A percentile compares a stretch with the other conserved stretches of the same genome.
Conservation (phyloP, 2,888 invertebrate species). For the Scaptomyza polygonia region DNA sequence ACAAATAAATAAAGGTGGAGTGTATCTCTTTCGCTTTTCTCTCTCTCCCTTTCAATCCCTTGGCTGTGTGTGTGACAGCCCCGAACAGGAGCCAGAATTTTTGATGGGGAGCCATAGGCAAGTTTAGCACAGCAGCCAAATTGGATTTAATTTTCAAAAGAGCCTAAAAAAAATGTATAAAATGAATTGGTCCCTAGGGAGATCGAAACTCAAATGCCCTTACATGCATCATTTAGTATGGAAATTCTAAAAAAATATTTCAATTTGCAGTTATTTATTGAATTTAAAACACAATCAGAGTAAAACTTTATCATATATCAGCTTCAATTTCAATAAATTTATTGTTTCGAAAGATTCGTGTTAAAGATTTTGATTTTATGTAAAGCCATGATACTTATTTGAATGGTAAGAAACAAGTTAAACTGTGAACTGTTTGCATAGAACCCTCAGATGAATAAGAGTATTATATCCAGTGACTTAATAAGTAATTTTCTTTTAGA, state of each 20-base stretch:
- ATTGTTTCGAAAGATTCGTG: too few relatives aligned
- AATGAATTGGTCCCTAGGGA: constrained; percentile 29
- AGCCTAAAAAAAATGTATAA: constrained; percentile 37
- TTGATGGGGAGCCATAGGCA: constrained; percentile 59
- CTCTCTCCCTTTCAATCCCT: background rate
- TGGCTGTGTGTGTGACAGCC: constrained; percentile 39
- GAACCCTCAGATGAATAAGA: background rate
- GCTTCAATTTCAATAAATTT: too few relatives aligned
- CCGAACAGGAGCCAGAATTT: constrained; percentile 22
- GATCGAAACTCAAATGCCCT: constrained; percentile 32
- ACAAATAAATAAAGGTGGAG: constrained; percentile 13
- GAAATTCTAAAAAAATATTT: constrained; percentile 9
- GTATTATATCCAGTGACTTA: constrained; percentile 9
- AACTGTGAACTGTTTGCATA: background rate
- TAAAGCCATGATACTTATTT: too few relatives aligned
- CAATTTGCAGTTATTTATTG: constrained; percentile 20
- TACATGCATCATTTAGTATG: constrained; percentile 14
- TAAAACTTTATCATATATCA: too few relatives aligned
- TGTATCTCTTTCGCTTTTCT: constrained; percentile 3
- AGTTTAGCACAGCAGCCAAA: constrained; percentile 57
- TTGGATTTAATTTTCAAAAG: constrained; percentile 60
- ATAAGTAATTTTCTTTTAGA: constrained; percentile 26
- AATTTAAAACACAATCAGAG: background rate
- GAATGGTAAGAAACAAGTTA: too few relatives aligned
- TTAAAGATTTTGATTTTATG: too few relatives aligned